phyloP scores from a whole-genome alignment of 2,888 invertebrate species.

The Dorcus parallelipipedus region DNA sequence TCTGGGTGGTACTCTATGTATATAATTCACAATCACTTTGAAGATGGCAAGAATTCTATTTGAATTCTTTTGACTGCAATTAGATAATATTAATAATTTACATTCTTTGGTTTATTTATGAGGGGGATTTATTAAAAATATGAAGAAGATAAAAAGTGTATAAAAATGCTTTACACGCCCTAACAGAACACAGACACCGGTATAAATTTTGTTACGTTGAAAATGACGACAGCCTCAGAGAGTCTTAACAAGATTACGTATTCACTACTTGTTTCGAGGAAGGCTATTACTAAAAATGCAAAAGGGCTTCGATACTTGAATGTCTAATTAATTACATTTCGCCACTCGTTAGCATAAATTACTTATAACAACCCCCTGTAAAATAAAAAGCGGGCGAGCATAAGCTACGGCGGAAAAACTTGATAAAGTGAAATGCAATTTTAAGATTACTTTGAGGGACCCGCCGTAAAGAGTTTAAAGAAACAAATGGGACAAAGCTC shows the following conservation, averaged over 20 bases:
- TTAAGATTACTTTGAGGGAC: neutral
- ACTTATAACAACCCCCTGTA: constrained; percentile 14
- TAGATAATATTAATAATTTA: too few species aligned
- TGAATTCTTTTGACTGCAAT: too few species aligned
- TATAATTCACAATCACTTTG: too few species aligned
- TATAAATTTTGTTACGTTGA: constrained; percentile 36
- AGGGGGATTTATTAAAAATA: too few species aligned
- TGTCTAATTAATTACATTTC: constrained; percentile 50
- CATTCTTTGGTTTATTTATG: too few species aligned
- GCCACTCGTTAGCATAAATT: constrained; percentile 45
- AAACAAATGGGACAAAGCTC: constrained; percentile 12
- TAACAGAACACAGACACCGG: neutral
- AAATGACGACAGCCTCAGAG: constrained; percentile 30
- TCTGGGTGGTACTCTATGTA: too few species aligned
- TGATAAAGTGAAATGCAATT: neutral
- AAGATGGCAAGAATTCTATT: too few species aligned
- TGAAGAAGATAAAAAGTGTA: too few species aligned
- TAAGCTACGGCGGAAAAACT: constrained; percentile 2
- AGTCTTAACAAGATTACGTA: constrained; percentile 43
- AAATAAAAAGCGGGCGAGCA: constrained; percentile 1
- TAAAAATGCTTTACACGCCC: too few species aligned
- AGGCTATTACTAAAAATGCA: constrained; percentile 47
- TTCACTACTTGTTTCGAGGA: constrained; percentile 45
- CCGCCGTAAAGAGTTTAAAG: constrained; percentile 5
- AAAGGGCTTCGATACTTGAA: constrained; percentile 49